Conservation (phyloP, 2,113 vertebrate species). For the Eleginops maclovinus region DNA sequence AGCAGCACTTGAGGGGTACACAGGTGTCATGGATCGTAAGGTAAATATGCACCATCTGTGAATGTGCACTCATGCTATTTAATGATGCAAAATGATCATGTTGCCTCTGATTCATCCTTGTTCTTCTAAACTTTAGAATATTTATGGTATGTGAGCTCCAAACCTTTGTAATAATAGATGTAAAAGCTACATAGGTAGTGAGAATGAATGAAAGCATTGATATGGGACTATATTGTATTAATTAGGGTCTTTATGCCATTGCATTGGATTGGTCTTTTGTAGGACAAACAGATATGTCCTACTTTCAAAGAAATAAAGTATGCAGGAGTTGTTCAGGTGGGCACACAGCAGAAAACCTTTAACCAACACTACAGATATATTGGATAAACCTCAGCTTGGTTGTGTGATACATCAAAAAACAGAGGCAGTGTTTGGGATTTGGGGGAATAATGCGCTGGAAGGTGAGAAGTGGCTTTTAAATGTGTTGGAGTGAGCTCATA, state of each 20-base stretch:
- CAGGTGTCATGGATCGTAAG: constrained; percentile 88
- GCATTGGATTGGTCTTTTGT: not conserved
- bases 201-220: not conserved
- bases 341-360: not conserved
- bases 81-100: not conserved
- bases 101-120: not conserved
- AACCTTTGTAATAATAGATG: not conserved
- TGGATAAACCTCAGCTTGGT: not conserved
- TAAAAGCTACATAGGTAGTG: not conserved
- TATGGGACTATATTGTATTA: not conserved
- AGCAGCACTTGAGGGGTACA: constrained; percentile 86
- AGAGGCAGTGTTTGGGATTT: not conserved
- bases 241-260: not conserved
- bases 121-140: no score
- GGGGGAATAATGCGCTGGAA: not conserved
- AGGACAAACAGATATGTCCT: not conserved
- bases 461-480: not conserved
- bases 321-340: not conserved
- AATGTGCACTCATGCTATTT: not conserved
- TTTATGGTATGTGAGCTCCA: not conserved
- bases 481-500: not conserved
- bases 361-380: not conserved
- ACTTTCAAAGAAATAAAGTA: not conserved
- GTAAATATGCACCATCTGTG: constrained; percentile 67
- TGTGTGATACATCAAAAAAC: not conserved